These are phyloP conservation scores for Patiria miniata DNA, from an alignment of 35 echinoderm and acorn worm genomes.

Conservation along the genomic window DNA sequence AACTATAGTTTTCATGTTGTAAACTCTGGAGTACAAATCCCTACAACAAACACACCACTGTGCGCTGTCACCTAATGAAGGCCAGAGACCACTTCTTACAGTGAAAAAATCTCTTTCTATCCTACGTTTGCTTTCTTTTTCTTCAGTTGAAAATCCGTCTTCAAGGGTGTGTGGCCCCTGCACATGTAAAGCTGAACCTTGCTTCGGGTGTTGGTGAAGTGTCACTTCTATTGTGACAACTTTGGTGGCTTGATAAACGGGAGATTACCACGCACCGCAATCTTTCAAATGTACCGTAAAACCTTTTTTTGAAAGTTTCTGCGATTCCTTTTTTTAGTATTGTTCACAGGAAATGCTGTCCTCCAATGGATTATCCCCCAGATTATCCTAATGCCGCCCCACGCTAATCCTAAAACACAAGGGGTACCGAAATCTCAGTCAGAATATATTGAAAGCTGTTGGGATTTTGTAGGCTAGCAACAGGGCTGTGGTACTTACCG, in stretches of 20 bases:
- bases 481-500: too few species aligned
- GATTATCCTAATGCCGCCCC: neutral
- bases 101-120: neutral
- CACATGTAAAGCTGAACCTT: neutral
- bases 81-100: neutral
- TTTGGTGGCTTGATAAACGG: neutral
- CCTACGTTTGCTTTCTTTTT: neutral
- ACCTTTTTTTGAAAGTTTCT: neutral
- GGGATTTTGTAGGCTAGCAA: neutral
- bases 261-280: neutral
- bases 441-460: neutral
- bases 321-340: slow-evolving; percentile 11
- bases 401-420: neutral
- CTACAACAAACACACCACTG: neutral
- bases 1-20: neutral
- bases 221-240: slow-evolving; percentile 4
- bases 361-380: neutral
- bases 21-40: neutral
- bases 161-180: slow-evolving; percentile 1
- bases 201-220: neutral
- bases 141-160: neutral
- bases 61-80: neutral
- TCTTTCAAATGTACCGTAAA: neutral
- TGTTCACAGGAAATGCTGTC: neutral
- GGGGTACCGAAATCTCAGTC: neutral